phyloP scores from a whole-genome alignment of 2,113 vertebrate species.

The Platysternon megacephalum region DNA sequence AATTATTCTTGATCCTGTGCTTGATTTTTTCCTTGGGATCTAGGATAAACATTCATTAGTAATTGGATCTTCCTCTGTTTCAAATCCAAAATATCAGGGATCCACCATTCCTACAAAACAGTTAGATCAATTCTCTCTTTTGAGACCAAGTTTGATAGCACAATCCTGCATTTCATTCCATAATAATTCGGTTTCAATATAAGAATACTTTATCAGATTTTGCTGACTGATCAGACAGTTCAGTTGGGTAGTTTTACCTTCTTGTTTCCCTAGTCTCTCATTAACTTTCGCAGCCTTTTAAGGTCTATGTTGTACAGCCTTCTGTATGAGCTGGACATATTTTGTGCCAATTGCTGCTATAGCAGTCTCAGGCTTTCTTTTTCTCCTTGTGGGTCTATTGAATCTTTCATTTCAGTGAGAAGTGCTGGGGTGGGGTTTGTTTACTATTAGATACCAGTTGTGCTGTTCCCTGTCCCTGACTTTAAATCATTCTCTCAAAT shows the following conservation, averaged over 20 bases:
- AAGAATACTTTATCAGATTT: not conserved
- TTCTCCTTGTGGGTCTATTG: not conserved
- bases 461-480: not conserved
- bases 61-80: conserved; percentile 19
- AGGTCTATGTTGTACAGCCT: not conserved
- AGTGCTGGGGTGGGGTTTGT: not conserved
- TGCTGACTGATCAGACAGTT: not conserved
- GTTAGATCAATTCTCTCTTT: conserved; percentile 20
- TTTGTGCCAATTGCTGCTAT: not conserved
- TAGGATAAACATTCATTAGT: not conserved
- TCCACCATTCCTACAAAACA: not conserved
- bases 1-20: not conserved
- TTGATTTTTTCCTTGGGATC: conserved; percentile 18
- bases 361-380: not conserved
- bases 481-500: not conserved
- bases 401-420: not conserved
- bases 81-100: not conserved
- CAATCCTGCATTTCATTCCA: not conserved
- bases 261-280: not conserved
- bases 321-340: not conserved
- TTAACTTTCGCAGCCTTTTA: not conserved
- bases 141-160: not conserved
- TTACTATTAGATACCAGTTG: not conserved
- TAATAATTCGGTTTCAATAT: not conserved
- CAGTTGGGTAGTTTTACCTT: not conserved